A percentile compares a stretch with the other conserved stretches of the same genome.
These are phyloP conservation scores for Pterocles gutturalis DNA, from an alignment of 2,113 vertebrate genomes.

Conservation along the genomic window DNA sequence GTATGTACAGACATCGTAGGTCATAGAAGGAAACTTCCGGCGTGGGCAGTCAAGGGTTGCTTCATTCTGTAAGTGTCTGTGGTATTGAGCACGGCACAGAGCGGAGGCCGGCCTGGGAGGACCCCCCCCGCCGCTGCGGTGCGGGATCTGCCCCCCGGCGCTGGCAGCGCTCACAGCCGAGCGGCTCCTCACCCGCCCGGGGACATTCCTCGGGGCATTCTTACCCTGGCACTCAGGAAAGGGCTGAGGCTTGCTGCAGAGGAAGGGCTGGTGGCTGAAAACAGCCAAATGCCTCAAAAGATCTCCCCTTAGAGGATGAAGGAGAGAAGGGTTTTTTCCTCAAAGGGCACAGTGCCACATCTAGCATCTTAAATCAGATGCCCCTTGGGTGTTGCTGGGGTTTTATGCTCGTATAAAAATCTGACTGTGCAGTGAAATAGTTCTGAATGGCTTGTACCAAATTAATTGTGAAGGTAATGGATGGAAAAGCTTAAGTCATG, in stretches of 20 bases:
- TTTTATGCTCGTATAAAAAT: background rate
- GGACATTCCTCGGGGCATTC: background rate
- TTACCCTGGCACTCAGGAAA: accelerated
- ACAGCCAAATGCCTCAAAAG: accelerated
- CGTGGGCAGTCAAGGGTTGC: background rate
- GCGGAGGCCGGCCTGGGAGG: background rate
- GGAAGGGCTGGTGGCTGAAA: background rate
- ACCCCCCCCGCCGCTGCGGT: background rate
- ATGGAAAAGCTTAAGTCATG: background rate
- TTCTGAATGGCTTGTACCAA: background rate
- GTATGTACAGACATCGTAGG: accelerated
- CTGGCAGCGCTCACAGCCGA: too few species aligned
- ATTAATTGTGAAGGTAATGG: background rate
- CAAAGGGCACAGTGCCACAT: background rate
- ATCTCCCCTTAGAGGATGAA: background rate
- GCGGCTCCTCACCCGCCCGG: accelerated
- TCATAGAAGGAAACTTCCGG: background rate
- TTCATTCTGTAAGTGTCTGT: background rate
- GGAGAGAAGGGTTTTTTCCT: background rate
- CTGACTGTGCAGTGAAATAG: background rate
- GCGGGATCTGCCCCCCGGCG: too few species aligned
- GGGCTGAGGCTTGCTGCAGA: background rate
- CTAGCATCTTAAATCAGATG: background rate
- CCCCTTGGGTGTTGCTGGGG: background rate
- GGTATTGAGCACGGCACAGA: background rate